These are phyloP conservation scores for Eupsilia transversa DNA, from an alignment of 2,888 invertebrate species.

Conservation along the genomic window DNA sequence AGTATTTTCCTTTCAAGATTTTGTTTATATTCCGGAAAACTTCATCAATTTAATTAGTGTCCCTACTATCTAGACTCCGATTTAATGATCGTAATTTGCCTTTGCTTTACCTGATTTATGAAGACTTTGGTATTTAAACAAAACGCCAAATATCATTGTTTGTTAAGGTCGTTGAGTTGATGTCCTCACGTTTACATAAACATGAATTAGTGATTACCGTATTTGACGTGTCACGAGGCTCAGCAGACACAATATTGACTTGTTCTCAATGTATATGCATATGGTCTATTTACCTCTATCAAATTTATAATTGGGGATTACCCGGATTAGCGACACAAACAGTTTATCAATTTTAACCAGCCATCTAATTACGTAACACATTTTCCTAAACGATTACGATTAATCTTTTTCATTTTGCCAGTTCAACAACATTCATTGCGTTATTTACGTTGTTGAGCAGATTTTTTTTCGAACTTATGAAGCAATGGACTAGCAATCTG, in stretches of 20 bases:
- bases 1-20: not conserved
- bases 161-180: conserved; percentile 20
- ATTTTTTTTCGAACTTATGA: too few species aligned
- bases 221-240: conserved; percentile 11
- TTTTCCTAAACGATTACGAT: too few species aligned
- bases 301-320: not conserved
- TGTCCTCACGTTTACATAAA: conserved; percentile 26
- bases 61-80: not conserved
- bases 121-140: conserved; percentile 17
- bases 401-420: too few species aligned
- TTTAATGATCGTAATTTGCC: not conserved
- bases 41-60: not conserved
- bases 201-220: conserved; percentile 29
- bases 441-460: too few species aligned
- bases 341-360: not conserved
- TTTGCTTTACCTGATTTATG: not conserved
- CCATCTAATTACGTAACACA: too few species aligned
- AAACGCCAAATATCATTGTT: conserved; percentile 32
- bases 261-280: not conserved
- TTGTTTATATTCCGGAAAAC: not conserved
- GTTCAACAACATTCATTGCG: too few species aligned
- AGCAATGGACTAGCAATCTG: too few species aligned
- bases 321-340: not conserved
- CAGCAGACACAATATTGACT: conserved; percentile 34
- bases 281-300: not conserved